Conservation (phyloP, 2,888 invertebrate genomes). For the Drosophila bunnanda region DNA sequence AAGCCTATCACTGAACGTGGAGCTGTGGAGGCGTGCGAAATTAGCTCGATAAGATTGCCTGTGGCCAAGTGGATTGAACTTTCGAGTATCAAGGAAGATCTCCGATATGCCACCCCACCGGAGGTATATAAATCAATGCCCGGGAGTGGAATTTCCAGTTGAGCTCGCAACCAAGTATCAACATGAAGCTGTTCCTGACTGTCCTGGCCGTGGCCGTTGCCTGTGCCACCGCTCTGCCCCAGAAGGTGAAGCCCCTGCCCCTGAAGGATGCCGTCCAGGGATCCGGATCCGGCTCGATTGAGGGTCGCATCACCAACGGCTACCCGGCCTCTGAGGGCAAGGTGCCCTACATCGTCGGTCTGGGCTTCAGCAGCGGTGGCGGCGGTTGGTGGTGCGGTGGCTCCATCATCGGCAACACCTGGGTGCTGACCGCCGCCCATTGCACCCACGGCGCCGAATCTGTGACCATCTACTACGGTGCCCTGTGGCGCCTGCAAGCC, state of each 20-base stretch:
- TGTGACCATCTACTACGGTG: conserved; percentile 32
- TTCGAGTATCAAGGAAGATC: conserved; percentile 17
- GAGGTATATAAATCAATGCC: conserved; percentile 38
- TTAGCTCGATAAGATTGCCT: conserved; percentile 22
- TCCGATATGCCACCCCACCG: conserved; percentile 11
- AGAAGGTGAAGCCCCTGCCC: conserved; percentile 33
- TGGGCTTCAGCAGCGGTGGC: neutral
- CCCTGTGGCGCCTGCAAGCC: conserved; percentile 33
- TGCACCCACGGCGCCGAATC: conserved; percentile 18
- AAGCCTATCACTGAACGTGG: neutral
- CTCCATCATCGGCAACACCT: conserved; percentile 25
- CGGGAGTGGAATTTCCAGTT: conserved; percentile 7
- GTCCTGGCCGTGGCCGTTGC: conserved; percentile 40
- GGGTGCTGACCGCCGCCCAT: conserved; percentile 32
- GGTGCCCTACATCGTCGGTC: conserved; percentile 3
- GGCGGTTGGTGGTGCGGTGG: conserved; percentile 39
- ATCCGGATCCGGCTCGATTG: conserved; percentile 8
- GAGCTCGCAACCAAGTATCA: conserved; percentile 26
- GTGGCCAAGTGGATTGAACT: conserved; percentile 30
- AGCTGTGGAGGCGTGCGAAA: conserved; percentile 14
- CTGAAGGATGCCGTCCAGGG: conserved; percentile 9
- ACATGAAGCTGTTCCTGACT: conserved; percentile 44
- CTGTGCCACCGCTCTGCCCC: conserved; percentile 30
- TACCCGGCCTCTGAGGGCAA: conserved; percentile 5
- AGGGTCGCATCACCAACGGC: conserved; percentile 28